These are phyloP conservation scores for Acyrthosiphon pisum DNA, from an alignment of 1,140 invertebrate species.

Conservation along the genomic window DNA sequence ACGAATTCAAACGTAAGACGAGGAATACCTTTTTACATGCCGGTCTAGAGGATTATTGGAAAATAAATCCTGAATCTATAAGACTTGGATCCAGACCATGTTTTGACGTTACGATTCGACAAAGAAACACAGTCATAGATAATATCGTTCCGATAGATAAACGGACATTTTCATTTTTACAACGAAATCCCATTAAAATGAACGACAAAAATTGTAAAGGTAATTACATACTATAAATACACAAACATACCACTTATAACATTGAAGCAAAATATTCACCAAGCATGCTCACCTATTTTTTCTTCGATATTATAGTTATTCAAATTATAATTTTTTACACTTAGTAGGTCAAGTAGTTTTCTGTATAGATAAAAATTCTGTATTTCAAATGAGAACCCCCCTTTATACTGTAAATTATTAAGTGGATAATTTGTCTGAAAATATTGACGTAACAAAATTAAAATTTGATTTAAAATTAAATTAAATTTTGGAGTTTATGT, in stretches of 20 bases:
- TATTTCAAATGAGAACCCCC: background rate
- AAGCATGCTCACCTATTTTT: background rate
- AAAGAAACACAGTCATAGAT: background rate
- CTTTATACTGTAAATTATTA: background rate
- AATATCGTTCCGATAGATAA: background rate
- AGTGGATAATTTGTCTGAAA: background rate
- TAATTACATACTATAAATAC: background rate
- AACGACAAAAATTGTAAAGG: background rate
- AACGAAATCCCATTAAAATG: background rate
- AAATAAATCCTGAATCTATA: constrained; percentile 9
- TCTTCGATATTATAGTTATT: background rate
- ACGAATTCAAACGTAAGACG: background rate
- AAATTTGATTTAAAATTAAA: background rate
- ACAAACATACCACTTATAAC: background rate
- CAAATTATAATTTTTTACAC: background rate
- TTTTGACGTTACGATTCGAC: background rate
- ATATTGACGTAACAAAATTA: background rate
- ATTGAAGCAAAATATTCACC: background rate
- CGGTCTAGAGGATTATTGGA: background rate
- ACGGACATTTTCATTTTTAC: background rate
- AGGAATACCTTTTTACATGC: background rate
- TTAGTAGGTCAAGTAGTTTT: background rate
- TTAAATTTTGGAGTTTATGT: background rate
- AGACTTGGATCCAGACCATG: background rate
- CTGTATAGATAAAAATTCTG: background rate